Percentiles rank a stretch among this genome's conserved stretches.
Evolutionary conservation across 1,140 invertebrate genomes (phyloP).

Genomic region (Ericerus pela): DNA sequence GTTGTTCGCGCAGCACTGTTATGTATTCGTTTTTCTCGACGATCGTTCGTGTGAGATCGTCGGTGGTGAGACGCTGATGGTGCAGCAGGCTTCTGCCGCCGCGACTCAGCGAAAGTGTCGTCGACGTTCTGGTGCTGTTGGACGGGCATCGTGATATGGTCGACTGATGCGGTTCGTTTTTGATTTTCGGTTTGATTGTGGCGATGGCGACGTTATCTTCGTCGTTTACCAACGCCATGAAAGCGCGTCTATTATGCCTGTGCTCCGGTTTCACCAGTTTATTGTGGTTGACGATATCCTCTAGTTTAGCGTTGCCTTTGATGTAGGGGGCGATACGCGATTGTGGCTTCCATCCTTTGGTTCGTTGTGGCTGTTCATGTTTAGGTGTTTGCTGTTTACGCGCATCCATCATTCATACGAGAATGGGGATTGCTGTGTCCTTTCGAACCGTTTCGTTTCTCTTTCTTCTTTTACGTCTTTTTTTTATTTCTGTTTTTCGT

Average conservation of each 20-base stretch:
- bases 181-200: too few relatives aligned
- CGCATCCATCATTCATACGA: too few relatives aligned
- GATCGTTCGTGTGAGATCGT: too few relatives aligned
- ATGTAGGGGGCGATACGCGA: not conserved
- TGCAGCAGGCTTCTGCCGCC: too few relatives aligned
- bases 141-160: too few relatives aligned
- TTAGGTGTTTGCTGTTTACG: too few relatives aligned
- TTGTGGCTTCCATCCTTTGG: not conserved
- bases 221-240: not conserved
- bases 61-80: too few relatives aligned
- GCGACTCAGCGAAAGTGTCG: not conserved
- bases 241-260: not conserved
- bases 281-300: not conserved
- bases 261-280: not conserved
- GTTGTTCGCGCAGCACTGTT: not conserved
- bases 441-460: too few relatives aligned
- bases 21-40: not conserved
- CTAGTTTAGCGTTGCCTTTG: not conserved
- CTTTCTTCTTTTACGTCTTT: too few relatives aligned
- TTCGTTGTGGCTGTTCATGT: not conserved
- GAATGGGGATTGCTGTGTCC: too few relatives aligned
- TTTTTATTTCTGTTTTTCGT: too few relatives aligned
- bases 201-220: not conserved
- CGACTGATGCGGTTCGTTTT: too few relatives aligned
- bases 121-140: not conserved